Base-by-base conservation (phyloP, 2,888 invertebrate species). In the Dastarcus helophoroides region DNA sequence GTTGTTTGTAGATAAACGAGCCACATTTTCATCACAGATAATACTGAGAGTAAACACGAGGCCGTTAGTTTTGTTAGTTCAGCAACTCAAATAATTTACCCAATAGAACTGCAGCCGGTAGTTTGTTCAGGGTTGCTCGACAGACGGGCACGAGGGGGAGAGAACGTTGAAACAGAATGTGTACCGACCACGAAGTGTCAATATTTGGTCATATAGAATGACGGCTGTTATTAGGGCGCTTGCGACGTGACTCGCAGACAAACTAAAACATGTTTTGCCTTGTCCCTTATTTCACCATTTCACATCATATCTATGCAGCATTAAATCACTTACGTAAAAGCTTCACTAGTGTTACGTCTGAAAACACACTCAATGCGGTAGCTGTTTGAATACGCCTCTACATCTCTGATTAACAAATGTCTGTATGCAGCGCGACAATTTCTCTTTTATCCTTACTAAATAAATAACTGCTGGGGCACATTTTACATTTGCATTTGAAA, bases 21-120 rank as follows among this genome's bases (percentile, higher is more conserved):
- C 55, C 58, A 54, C 56, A 56, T 59, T 59, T 58, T 59, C 59
- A 59, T 60, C 58, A 58, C 56, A 56, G 59, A 58, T 61, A 60
- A 61, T 60, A 56, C 58, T 44, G 48, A 51, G 47, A 42, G 57
- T 51, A 61, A 60, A 61, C 56, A 60, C 40, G 42, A 47, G 53
- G 46, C 57, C 56, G 60, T 60, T 60, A 58, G 59, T 59, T 60
- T 57, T 61, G 59, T 61, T 61, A 60, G 61, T 60, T 60, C 54
- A 60, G 59, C 56, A 62, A 60, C 60, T 62, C 60, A 60, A 62
- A 60, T 61, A 60, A 61, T 61, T 60, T 60, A 59, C 58, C 57
- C 58, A 51, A 56, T 57, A 56, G 58, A 54, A 56, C 57, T 54
- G 55, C 55, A 54, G 51, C 49, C 51, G 50, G 51, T 52, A 54